Conservation (phyloP, 2,113 vertebrate genomes). For the Paedocypris sp. region DNA sequence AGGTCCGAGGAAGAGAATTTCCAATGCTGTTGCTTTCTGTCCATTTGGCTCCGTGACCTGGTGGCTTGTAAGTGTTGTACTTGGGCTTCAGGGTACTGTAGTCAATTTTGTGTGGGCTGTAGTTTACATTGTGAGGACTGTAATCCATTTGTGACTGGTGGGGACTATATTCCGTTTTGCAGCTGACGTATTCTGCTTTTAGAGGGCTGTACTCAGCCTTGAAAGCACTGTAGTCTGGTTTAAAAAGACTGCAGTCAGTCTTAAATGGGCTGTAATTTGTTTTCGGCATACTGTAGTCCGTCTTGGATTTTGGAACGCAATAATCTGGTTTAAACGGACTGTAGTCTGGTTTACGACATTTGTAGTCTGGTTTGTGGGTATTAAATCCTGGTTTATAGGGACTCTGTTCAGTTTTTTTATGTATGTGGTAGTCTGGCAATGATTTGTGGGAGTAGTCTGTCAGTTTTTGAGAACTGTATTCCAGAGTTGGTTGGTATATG, state of each 20-base stretch:
- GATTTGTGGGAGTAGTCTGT: slow-evolving; percentile 55
- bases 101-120: slow-evolving; percentile 54
- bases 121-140: slow-evolving; percentile 56
- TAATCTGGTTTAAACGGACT: slow-evolving; percentile 55
- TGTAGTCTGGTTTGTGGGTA: slow-evolving; percentile 59
- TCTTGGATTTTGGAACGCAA: slow-evolving; percentile 56
- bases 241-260: slow-evolving; percentile 55
- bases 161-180: slow-evolving; percentile 56
- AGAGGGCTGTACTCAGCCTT: slow-evolving; percentile 58
- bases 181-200: slow-evolving; percentile 72
- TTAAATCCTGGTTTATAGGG: slow-evolving; percentile 57
- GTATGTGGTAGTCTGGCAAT: slow-evolving; percentile 56
- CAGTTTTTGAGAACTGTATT: slow-evolving; percentile 55
- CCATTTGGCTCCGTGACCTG: slow-evolving; percentile 82
- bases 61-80: slow-evolving; percentile 63
- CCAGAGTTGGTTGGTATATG: slow-evolving; percentile 54
- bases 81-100: slow-evolving; percentile 60
- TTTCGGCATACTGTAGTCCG: slow-evolving; percentile 53
- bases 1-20: slow-evolving; percentile 86
- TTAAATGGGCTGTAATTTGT: slow-evolving; percentile 56
- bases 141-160: slow-evolving; percentile 61
- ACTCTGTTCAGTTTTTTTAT: slow-evolving; percentile 54
- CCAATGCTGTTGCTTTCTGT: slow-evolving; percentile 83
- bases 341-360: slow-evolving; percentile 53
- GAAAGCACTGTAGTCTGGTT: slow-evolving; percentile 56